These are phyloP conservation scores for Molanna angustata DNA, from an alignment of 2,888 invertebrate genomes.

Conservation along the genomic window DNA sequence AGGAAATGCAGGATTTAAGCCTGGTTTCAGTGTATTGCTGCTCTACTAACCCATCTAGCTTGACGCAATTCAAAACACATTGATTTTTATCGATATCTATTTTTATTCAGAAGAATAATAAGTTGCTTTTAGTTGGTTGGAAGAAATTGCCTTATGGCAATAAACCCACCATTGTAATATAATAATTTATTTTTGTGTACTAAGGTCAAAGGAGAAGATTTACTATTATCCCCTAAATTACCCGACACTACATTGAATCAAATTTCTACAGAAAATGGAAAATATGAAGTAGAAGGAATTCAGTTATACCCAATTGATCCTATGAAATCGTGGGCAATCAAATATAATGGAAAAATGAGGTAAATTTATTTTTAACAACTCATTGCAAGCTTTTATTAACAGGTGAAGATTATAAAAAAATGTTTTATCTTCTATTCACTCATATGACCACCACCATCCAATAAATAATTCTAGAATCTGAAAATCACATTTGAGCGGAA, in stretches of 20 bases:
- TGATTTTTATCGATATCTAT: too few species aligned
- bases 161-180: not conserved
- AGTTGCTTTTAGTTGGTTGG: too few species aligned
- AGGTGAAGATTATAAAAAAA: not conserved
- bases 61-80: too few species aligned
- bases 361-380: slow-evolving; percentile 33
- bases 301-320: slow-evolving; percentile 58
- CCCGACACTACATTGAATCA: slow-evolving; percentile 60
- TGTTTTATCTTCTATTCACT: too few species aligned
- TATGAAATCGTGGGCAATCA: slow-evolving; percentile 67
- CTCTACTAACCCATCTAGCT: too few species aligned
- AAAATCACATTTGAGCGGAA: too few species aligned
- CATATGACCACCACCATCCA: too few species aligned
- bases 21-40: too few species aligned
- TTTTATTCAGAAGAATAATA: too few species aligned
- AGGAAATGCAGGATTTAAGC: too few species aligned
- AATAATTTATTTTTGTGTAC: not conserved
- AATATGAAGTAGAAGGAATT: slow-evolving; percentile 62
- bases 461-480: too few species aligned
- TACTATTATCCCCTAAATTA: slow-evolving; percentile 57
- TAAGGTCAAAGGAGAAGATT: slow-evolving; percentile 52
- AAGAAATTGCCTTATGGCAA: too few species aligned
- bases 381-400: not conserved
- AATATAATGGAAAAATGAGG: slow-evolving; percentile 65
- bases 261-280: slow-evolving; percentile 44